Evolutionary conservation across 2,888 invertebrate genomes (phyloP), one percentile per base, ranked within the genome.

Genomic region (Tiphia femorata): DNA sequence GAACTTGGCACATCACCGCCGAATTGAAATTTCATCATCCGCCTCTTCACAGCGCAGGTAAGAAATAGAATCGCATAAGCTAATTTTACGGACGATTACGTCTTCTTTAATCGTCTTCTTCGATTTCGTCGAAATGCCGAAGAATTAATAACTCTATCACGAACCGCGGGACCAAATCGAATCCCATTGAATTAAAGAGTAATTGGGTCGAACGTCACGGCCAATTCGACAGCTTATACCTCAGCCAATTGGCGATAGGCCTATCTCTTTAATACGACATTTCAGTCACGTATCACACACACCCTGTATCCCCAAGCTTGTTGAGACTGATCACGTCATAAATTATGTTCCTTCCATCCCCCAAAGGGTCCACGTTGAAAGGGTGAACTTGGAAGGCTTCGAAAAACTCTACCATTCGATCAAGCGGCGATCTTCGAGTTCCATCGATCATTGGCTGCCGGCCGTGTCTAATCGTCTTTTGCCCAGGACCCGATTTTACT

Each of bases 31-130:
- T 87, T 72, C 86, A 86, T 63, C 90, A 90, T 10, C 83, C 87
- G 3, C 87, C 89, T 3, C 84, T 89, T 20, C 88, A 90, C 75
- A 88, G 88, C 21, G 88, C 90, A 84, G 90, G 90, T 90, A 80
- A 87, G 86, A 47, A 10, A 12, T 3, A 8, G 30, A 1, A 7
- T 4, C 17, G n/a, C n/a, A n/a, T n/a, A n/a, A n/a, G n/a, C n/a
- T n/a, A n/a, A n/a, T n/a, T n/a, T n/a, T n/a, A n/a, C n/a, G n/a
- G n/a, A n/a, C n/a, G n/a, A 1, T 37, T 7, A 5, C 1, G 16
- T 4, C 2, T 19, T 38, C 12, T 38, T 5, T 4, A 35, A 16
- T 16, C 6, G 35, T 7, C 17, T 1, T 37, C 7, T n/a, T n/a
- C n/a, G n/a, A n/a, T n/a, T n/a, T n/a, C n/a, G n/a, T n/a, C n/a